Conservation (phyloP, 2,113 vertebrate genomes). For the Cryptotis parvus region DNA sequence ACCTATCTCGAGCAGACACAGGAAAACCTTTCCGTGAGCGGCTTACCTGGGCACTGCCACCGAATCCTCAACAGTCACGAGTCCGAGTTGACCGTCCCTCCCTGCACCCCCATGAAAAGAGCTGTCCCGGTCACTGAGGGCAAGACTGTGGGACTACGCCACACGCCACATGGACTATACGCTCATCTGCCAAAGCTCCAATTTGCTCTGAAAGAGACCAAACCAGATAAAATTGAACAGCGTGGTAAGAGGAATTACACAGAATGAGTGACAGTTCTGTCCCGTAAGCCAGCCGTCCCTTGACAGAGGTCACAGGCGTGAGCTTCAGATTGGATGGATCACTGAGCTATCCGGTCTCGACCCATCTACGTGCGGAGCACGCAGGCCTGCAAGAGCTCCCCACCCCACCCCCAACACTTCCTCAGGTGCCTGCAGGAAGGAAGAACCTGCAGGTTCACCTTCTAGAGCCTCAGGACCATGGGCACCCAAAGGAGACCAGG, state of each 20-base stretch:
- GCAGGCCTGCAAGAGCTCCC: neutral
- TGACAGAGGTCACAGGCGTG: too few relatives aligned
- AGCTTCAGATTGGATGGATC: neutral
- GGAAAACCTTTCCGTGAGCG: neutral
- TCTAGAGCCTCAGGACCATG: neutral
- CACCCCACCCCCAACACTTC: neutral
- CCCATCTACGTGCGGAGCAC: neutral
- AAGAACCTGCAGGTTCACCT: neutral
- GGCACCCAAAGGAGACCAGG: neutral
- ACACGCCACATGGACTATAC: constrained; percentile 93
- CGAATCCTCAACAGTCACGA: constrained; percentile 90
- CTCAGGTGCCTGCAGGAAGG: neutral
- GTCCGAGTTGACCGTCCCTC: constrained; percentile 94
- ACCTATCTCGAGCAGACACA: too few relatives aligned
- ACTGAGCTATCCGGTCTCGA: too few relatives aligned
- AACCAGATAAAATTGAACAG: neutral
- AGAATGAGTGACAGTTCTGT: too few relatives aligned
- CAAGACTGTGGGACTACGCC: constrained; percentile 94
- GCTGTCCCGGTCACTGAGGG: constrained; percentile 94
- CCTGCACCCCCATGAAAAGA: constrained; percentile 96
- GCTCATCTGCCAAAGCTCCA: constrained; percentile 93
- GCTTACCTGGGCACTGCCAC: constrained; percentile 94
- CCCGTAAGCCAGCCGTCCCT: too few relatives aligned
- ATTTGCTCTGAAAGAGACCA: constrained; percentile 91
- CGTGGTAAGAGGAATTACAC: neutral